Conservation (phyloP, 2,797 vertebrate species). For the Eulemur mongoz region DNA sequence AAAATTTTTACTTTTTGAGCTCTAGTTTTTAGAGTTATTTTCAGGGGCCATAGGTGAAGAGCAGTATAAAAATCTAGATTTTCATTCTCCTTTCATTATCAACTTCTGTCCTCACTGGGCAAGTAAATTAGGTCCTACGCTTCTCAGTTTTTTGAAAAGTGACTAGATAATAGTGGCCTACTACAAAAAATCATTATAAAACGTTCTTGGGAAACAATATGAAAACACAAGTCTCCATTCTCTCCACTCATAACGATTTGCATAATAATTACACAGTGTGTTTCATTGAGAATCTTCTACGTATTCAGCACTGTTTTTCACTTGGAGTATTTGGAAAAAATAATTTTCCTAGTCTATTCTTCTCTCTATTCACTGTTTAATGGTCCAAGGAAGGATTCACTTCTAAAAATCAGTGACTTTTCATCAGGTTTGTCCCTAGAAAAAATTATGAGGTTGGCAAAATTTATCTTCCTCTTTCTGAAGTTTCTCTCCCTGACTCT, state of each 20-base stretch:
- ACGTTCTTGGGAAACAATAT: background rate
- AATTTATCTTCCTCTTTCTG: background rate
- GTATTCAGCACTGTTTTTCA: background rate
- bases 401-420: background rate
- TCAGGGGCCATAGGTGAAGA: background rate
- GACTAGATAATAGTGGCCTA: background rate
- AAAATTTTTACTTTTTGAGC: slow-evolving; percentile 1
- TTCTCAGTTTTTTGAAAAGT: background rate
- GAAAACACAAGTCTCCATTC: background rate
- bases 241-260: background rate
- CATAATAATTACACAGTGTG: background rate
- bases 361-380: background rate
- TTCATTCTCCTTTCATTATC: background rate
- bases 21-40: slow-evolving; percentile 28
- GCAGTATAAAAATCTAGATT: background rate
- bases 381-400: background rate
- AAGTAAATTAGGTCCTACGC: background rate
- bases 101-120: background rate
- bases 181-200: background rate
- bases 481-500: background rate
- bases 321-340: background rate
- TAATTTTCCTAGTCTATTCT: background rate
- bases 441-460: background rate
- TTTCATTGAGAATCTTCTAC: background rate
- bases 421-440: background rate